These are phyloP conservation scores for Pilophorus perplexus DNA, from an alignment of 2,888 invertebrate species.

Conservation along the genomic window DNA sequence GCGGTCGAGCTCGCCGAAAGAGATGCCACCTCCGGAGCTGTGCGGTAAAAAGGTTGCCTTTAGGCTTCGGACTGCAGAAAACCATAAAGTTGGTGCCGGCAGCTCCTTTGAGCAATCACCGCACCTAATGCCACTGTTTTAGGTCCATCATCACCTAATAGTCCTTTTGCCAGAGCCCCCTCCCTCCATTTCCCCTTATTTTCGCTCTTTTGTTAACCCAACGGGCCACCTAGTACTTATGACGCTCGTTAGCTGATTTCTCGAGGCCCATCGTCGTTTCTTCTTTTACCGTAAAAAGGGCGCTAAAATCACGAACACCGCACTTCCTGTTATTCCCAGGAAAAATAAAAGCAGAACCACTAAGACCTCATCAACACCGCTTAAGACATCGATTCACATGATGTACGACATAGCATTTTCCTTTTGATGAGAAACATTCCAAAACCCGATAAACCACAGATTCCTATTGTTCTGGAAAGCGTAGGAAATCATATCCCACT, in stretches of 20 bases:
- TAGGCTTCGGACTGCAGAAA: not conserved
- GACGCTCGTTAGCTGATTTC: constrained; percentile 23
- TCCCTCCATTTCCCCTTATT: not conserved
- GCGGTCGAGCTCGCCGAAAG: not conserved
- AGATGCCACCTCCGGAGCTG: constrained; percentile 4
- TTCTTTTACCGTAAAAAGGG: too few species aligned
- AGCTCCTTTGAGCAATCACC: constrained; percentile 32
- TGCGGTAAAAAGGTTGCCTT: not conserved
- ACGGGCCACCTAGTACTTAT: constrained; percentile 4
- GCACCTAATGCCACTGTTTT: constrained; percentile 37
- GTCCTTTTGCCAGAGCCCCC: not conserved
- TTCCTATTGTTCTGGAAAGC: too few species aligned
- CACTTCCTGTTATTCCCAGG: too few species aligned
- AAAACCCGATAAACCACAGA: too few species aligned
- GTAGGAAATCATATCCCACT: too few species aligned
- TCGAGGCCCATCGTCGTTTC: not conserved
- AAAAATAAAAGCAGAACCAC: too few species aligned
- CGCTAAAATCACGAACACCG: too few species aligned
- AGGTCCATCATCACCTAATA: constrained; percentile 37
- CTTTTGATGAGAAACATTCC: too few species aligned
- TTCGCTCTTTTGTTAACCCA: constrained; percentile 25
- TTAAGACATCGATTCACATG: too few species aligned
- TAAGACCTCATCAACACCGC: too few species aligned
- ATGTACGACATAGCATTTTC: too few species aligned
- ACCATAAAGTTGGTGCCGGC: constrained; percentile 18